Evolutionary conservation across 2,888 invertebrate genomes (phyloP), one percentile per base, ranked within the genome.

Genomic region (Hyalella azteca): DNA sequence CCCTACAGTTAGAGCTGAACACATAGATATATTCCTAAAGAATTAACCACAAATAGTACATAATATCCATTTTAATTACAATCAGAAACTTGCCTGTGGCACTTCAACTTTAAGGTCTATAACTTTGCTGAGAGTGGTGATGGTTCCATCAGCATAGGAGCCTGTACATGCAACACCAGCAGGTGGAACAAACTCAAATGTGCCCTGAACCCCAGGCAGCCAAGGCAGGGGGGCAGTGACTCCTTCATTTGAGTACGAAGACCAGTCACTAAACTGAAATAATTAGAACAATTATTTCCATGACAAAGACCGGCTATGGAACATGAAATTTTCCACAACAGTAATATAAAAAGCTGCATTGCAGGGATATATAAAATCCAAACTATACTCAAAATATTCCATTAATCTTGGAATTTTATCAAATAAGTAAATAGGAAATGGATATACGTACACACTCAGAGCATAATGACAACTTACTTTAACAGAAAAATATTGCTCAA

Each of bases 131-230:
- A 36, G 66, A 7, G 66, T 66, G 19, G 36, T 66, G 36, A 66
- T 15, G 32, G 29, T 36, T 4, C 66, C 66, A 66, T 66, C 66
- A 36, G 66, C 66, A n/a, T 66, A 66, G 36, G 66, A 66, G 36
- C 66, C 66, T 4, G 36, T 36, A 9, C 29, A 7, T 11, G 15
- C 19, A 5, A 66, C 66, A 36, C 36, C n/a, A n/a, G 66, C 19
- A 0, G 66, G 66, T 15, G 66, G 29, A 19, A n/a, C 15, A n/a
- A 66, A 66, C 11, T 36, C 19, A 13, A 66, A 66, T 3, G 9
- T 22, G 66, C 66, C 66, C 36, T 66, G 36, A 36, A 66, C 39
- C 29, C 36, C 36, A 5, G 36, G 66, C 11, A 9, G 2, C 36
- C 36, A 66, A 11, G 39, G 66, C 19, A 66, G 29, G 4, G 66